phyloP scores from a whole-genome alignment of 2,888 invertebrate species.

The Trissolcus brochymenae region DNA sequence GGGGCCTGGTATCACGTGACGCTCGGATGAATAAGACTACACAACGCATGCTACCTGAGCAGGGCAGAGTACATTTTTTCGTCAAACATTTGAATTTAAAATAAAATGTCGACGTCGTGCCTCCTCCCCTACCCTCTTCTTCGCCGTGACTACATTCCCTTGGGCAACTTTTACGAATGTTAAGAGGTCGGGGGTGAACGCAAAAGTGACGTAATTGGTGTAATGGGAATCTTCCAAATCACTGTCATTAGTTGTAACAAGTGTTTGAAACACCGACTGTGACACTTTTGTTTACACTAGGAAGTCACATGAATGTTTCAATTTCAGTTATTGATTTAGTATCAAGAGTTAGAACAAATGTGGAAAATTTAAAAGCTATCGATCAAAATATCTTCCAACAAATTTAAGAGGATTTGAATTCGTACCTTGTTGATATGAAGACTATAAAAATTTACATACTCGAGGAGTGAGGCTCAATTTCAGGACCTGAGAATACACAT shows the following conservation, averaged over 20 bases:
- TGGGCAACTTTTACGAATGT: conserved; percentile 13
- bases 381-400: too few species aligned
- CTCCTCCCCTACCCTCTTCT: not conserved
- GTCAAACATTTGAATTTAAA: conserved; percentile 55
- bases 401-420: not conserved
- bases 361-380: not conserved
- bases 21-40: conserved; percentile 49
- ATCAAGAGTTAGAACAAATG: too few species aligned
- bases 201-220: conserved; percentile 20
- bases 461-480: conserved; percentile 3
- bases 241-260: not conserved
- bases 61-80: conserved; percentile 48
- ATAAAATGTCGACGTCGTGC: conserved; percentile 37
- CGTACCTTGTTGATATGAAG: not conserved
- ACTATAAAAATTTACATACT: conserved; percentile 1
- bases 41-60: conserved; percentile 48
- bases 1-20: conserved; percentile 51
- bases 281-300: too few species aligned
- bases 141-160: not conserved
- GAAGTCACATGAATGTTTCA: too few species aligned
- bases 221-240: conserved; percentile 12
- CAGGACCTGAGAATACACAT: conserved; percentile 11
- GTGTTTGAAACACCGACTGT: not conserved
- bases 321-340: too few species aligned
- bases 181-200: conserved; percentile 2